Base-by-base conservation (phyloP, 2,797 vertebrate genomes). In the Micropoecilia bifurca region DNA sequence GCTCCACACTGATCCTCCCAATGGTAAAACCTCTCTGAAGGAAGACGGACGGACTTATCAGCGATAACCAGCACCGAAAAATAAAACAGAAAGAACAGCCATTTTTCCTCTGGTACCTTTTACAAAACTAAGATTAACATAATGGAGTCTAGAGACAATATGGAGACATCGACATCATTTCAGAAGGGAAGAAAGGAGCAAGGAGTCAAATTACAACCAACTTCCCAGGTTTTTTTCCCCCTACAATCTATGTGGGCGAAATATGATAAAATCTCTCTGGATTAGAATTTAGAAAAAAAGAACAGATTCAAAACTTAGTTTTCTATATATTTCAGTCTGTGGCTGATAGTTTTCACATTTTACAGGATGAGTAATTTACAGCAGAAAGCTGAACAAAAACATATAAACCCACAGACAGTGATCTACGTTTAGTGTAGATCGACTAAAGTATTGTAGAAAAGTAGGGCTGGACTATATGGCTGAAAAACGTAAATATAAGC, bases 1-100 rank as follows among this genome's bases (percentile, higher is more conserved):
- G n/a, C 55, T 75, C 75, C 59, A 59, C 77, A 57, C 36, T 3
- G 46, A 72, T 10, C 47, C 82, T 78, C 79, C 69, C 59, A 57
- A 18, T 79, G 80, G 12, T 28, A 81, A 61, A 36, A 41, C 69
- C 16, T 61, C 50, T 28, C 28, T 69, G 75, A 69, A 30, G 1
- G 8, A 80, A 68, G 45, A 79, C 80, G 71, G 74, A 63, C 1
- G 7, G 10, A 18, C 28, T 46, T 61, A 43, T 8, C 45, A 39
- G 28, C 3, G 30, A 14, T 39, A 16, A 46, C 6, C 22, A 33
- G 50, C n/a, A 22, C 13, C 1, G 3, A 68, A 69, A 71, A 57
- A 59, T 8, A 47, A 45, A 39, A 25, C 53, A 41, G 77, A 33
- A 39, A 10, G 13, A 41, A 55, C 73, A 71, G 57, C 3, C 46